Conservation (phyloP, 2,113 vertebrate species). For the Ailuropoda melanoleuca region DNA sequence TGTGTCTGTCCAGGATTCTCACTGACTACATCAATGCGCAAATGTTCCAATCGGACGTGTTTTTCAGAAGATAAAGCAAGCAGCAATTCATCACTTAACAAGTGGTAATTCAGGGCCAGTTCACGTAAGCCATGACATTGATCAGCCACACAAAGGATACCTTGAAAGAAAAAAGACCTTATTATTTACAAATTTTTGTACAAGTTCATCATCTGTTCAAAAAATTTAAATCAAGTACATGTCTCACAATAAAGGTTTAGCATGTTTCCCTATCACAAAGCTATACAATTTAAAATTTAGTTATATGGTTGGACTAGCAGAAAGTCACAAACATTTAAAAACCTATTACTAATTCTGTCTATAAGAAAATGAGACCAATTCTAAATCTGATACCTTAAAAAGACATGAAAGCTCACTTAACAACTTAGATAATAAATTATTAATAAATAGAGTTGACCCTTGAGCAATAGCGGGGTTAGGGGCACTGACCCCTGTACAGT, state of each 20-base stretch:
- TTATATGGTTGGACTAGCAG: not conserved
- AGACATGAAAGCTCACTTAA: constrained; percentile 13
- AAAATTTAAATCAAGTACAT: not conserved
- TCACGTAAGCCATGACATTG: constrained; percentile 97
- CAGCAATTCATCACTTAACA: constrained; percentile 95
- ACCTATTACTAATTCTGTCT: constrained; percentile 29
- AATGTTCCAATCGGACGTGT: constrained; percentile 95
- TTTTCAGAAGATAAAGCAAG: constrained; percentile 96
- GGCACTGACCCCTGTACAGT: not conserved
- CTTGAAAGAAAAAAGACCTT: constrained; percentile 73
- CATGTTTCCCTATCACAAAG: not conserved
- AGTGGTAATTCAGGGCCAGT: constrained; percentile 95
- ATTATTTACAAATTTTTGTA: constrained; percentile 37
- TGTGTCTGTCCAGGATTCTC: constrained; percentile 96
- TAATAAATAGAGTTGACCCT: not conserved
- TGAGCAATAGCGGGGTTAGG: not conserved
- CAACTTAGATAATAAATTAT: not conserved
- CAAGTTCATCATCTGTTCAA: constrained; percentile 2
- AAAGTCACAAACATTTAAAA: constrained; percentile 21
- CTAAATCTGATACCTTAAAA: not conserved
- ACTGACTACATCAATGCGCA: constrained; percentile 97
- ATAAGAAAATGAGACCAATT: constrained; percentile 23
- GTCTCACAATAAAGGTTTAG: not conserved
- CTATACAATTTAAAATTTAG: not conserved
- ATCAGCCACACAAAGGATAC: constrained; percentile 93